Percentiles rank a stretch among this genome's conserved stretches.
These are phyloP conservation scores for Delichon dasypus DNA, from an alignment of 2,797 vertebrate species.

Conservation along the genomic window DNA sequence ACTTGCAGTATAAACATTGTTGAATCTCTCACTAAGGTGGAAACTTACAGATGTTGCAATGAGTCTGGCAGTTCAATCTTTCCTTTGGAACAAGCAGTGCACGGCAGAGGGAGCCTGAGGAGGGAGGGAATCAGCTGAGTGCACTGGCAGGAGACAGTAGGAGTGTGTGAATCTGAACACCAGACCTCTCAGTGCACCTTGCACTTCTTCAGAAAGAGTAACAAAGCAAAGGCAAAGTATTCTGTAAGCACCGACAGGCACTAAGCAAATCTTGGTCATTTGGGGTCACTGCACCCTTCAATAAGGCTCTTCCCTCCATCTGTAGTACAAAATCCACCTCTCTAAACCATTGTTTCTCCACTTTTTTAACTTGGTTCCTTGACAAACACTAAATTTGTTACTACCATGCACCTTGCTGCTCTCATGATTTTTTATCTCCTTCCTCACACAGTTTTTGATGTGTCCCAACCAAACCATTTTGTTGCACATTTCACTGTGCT, in stretches of 20 bases:
- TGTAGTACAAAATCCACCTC: not conserved
- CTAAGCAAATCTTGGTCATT: not conserved
- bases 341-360: not conserved
- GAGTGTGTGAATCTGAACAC: not conserved
- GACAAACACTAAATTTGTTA: not conserved
- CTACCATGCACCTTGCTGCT: not conserved
- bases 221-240: not conserved
- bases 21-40: conserved; percentile 8
- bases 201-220: not conserved
- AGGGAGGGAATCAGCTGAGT: not conserved
- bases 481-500: not conserved
- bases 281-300: not conserved
- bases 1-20: not conserved
- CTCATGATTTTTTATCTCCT: not conserved
- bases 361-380: not conserved
- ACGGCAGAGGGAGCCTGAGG: too few relatives aligned
- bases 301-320: not conserved
- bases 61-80: not conserved
- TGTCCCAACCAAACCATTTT: not conserved
- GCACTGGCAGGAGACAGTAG: not conserved
- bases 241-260: not conserved
- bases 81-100: too few relatives aligned
- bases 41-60: not conserved
- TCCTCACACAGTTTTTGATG: not conserved
- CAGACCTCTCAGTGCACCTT: too few relatives aligned